These are phyloP conservation scores for Lasaia peninsularis DNA, from an alignment of 1,140 invertebrate genomes.

Conservation along the genomic window DNA sequence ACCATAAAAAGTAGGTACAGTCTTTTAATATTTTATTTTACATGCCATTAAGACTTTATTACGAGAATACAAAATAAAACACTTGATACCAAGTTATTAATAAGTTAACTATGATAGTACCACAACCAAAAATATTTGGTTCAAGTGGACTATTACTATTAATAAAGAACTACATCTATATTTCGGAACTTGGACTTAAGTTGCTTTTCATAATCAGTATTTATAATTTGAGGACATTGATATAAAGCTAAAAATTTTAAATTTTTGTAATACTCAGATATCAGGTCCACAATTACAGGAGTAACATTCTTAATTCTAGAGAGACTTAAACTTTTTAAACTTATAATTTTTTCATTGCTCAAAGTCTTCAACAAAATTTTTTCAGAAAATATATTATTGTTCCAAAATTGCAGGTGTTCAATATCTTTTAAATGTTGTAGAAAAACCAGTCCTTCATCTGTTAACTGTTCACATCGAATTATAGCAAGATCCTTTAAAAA, in stretches of 20 bases:
- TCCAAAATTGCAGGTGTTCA: conserved; percentile 66
- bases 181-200: conserved; percentile 66
- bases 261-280: conserved; percentile 64
- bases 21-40: too few relatives aligned
- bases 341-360: conserved; percentile 38
- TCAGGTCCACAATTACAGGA: conserved; percentile 54
- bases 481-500: conserved; percentile 59
- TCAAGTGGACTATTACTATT: conserved; percentile 20
- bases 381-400: conserved; percentile 64
- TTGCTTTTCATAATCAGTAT: conserved; percentile 66
- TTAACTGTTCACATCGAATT: conserved; percentile 65
- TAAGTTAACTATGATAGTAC: too few relatives aligned
- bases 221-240: conserved; percentile 61
- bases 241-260: conserved; percentile 68
- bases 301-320: conserved; percentile 63
- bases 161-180: conserved; percentile 67
- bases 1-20: too few relatives aligned
- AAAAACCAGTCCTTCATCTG: conserved; percentile 51
- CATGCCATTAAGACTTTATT: too few relatives aligned
- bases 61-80: too few relatives aligned
- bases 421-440: conserved; percentile 47
- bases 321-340: conserved; percentile 59
- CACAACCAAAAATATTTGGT: too few relatives aligned
- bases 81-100: too few relatives aligned
- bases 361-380: conserved; percentile 46